A percentile compares a stretch with the other conserved stretches of the same genome.
These are phyloP conservation scores for Aphyosemion australe DNA, from an alignment of 2,113 vertebrate genomes.

Conservation along the genomic window DNA sequence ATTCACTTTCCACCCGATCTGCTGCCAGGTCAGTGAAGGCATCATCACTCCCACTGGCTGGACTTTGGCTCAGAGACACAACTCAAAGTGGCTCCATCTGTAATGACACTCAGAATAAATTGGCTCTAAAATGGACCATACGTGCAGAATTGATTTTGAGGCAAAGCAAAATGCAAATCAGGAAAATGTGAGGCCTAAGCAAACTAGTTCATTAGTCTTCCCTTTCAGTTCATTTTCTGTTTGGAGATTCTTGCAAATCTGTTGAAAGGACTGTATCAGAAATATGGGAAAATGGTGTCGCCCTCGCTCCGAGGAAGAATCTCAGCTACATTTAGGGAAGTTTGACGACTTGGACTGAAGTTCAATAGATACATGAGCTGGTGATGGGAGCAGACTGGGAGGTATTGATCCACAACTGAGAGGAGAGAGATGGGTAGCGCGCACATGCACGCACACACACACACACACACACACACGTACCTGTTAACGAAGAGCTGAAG, in stretches of 20 bases:
- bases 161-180: not conserved
- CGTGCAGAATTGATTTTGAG: not conserved
- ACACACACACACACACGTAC: not conserved
- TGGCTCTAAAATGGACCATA: not conserved
- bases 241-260: not conserved
- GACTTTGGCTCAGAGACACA: not conserved
- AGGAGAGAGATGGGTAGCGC: conserved; percentile 6
- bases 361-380: not conserved
- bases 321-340: conserved; percentile 5
- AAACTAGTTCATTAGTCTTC: too few species aligned
- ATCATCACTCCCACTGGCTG: not conserved
- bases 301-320: conserved; percentile 39
- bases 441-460: not conserved
- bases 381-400: conserved; percentile 26
- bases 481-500: not conserved
- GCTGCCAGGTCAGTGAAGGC: too few species aligned
- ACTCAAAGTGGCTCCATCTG: not conserved
- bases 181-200: too few species aligned
- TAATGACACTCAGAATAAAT: not conserved
- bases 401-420: conserved; percentile 42
- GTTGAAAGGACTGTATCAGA: not conserved
- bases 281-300: not conserved
- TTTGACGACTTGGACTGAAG: conserved; percentile 17
- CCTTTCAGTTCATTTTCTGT: too few species aligned
- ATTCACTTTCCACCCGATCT: too few species aligned